Percentiles rank a stretch among this genome's conserved stretches.
These are phyloP conservation scores for Xanthostigma xanthostigma DNA, from an alignment of 2,888 invertebrate species.

Conservation along the genomic window DNA sequence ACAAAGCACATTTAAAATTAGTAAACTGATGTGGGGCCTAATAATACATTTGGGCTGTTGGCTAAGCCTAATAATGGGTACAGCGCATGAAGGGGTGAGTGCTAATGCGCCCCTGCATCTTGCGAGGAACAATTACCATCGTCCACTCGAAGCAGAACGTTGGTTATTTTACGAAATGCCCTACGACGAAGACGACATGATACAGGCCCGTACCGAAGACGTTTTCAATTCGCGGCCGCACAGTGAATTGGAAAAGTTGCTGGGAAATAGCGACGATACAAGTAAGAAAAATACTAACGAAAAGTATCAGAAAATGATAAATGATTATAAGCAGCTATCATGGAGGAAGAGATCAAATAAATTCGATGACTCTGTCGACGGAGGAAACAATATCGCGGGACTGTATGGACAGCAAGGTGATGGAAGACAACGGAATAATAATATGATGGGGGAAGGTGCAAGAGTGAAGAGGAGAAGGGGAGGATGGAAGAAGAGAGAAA, in stretches of 20 bases:
- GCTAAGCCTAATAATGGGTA: conserved; percentile 9
- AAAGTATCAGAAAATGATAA: background rate
- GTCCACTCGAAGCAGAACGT: conserved; percentile 18
- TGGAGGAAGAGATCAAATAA: background rate
- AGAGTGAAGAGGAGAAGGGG: conserved; percentile 4
- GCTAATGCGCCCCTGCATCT: conserved; percentile 29
- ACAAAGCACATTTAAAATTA: too few species aligned
- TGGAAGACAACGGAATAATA: conserved; percentile 2
- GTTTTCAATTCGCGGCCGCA: conserved; percentile 18
- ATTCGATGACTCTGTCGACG: background rate
- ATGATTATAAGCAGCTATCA: background rate
- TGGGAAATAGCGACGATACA: too few species aligned
- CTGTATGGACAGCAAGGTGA: too few species aligned
- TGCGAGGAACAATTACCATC: conserved; percentile 29
- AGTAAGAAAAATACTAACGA: too few species aligned
- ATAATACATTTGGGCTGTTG: background rate
- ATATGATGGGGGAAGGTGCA: conserved; percentile 5
- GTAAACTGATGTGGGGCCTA: background rate
- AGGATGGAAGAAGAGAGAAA: conserved; percentile 23
- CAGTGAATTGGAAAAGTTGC: too few species aligned
- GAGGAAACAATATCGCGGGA: too few species aligned
- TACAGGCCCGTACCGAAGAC: conserved; percentile 27
- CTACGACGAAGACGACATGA: conserved; percentile 17
- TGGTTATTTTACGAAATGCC: conserved; percentile 20
- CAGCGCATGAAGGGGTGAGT: conserved; percentile 27